Percentiles rank a stretch among this genome's conserved stretches.
These are phyloP conservation scores for Trematomus loennbergii DNA, from an alignment of 2,113 vertebrate genomes.

Conservation along the genomic window DNA sequence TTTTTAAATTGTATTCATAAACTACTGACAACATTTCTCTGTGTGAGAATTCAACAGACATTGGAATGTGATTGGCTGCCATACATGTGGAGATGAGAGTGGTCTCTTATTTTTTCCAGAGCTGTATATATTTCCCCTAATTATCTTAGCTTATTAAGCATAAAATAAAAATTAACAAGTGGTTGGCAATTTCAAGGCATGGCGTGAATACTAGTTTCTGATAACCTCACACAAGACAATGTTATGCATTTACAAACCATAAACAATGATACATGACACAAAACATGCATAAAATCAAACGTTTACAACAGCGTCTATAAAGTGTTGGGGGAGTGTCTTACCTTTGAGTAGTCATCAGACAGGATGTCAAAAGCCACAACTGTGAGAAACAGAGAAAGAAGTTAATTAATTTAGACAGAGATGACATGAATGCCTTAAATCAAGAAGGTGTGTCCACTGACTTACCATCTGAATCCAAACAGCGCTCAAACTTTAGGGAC, in stretches of 20 bases:
- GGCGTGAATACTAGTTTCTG: neutral
- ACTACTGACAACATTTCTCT: too few species aligned
- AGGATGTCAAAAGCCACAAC: slow-evolving; percentile 96
- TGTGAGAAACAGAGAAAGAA: slow-evolving; percentile 73
- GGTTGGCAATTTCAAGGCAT: neutral
- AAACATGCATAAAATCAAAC: neutral
- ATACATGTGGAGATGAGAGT: too few species aligned
- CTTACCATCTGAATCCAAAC: slow-evolving; percentile 95
- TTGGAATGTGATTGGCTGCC: too few species aligned
- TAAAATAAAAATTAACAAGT: neutral
- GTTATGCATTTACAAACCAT: too few species aligned
- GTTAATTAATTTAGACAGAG: neutral
- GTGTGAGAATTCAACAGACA: too few species aligned
- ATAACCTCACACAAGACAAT: neutral
- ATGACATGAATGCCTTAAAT: neutral
- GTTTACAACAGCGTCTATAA: neutral
- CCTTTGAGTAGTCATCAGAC: slow-evolving; percentile 99
- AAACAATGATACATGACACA: neutral
- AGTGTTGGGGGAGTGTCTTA: slow-evolving; percentile 66
- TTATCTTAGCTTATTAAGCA: neutral
- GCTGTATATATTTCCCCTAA: neutral
- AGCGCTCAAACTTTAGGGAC: slow-evolving; percentile 97
- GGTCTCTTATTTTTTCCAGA: too few species aligned
- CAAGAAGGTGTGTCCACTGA: neutral
- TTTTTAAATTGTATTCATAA: too few species aligned